Conservation (phyloP, 2,888 invertebrate species). For the Tenthredo distinguenda region DNA sequence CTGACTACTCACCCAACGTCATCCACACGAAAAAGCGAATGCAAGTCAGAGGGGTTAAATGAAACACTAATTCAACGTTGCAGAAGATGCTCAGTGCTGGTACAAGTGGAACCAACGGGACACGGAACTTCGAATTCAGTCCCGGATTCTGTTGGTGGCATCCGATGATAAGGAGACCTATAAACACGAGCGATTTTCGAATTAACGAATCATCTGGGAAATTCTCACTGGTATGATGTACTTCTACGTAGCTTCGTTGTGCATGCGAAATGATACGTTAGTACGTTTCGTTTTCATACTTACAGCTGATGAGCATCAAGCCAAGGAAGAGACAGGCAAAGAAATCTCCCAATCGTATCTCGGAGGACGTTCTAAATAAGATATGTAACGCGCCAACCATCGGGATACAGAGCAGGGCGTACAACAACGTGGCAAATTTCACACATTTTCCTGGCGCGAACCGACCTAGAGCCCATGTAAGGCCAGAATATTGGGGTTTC, state of each 20-base stretch:
- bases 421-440: slow-evolving; percentile 85
- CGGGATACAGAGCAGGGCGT: slow-evolving; percentile 84
- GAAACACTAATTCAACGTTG: slow-evolving; percentile 91
- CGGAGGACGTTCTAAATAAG: slow-evolving; percentile 57
- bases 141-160: slow-evolving; percentile 87
- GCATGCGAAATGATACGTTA: neutral
- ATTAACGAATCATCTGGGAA: neutral
- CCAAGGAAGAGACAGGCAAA: slow-evolving; percentile 83
- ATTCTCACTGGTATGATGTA: neutral
- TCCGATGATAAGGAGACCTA: slow-evolving; percentile 86
- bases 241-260: too few species aligned
- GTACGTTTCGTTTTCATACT: slow-evolving; percentile 70
- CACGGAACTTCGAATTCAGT: slow-evolving; percentile 86
- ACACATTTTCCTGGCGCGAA: slow-evolving; percentile 89
- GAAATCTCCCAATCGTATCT: slow-evolving; percentile 80
- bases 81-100: slow-evolving; percentile 90
- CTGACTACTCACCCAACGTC: slow-evolving; percentile 84
- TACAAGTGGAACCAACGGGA: slow-evolving; percentile 89
- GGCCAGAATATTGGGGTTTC: slow-evolving; percentile 86
- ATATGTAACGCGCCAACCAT: slow-evolving; percentile 81
- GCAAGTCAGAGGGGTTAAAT: slow-evolving; percentile 90
- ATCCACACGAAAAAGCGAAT: slow-evolving; percentile 93
- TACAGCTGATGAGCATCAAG: slow-evolving; percentile 83
- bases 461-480: slow-evolving; percentile 87
- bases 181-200: slow-evolving; percentile 19